Base-by-base conservation (phyloP, 2,888 invertebrate species). In the Polydrusus pterygomalis region DNA sequence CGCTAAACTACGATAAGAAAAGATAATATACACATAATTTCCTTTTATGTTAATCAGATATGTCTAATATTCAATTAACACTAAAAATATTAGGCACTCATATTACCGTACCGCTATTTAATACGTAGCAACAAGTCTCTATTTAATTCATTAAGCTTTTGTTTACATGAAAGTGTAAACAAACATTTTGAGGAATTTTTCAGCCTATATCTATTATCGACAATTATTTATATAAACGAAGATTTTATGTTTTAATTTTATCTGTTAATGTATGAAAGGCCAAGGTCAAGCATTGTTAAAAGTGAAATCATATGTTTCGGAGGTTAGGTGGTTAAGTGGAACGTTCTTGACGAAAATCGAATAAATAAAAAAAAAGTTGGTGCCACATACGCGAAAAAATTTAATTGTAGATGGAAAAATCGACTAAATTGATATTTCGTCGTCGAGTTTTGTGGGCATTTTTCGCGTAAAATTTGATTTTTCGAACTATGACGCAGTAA, bases 191-290 rank as follows among this genome's bases (percentile, higher is more conserved):
- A 70, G 74, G 60, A 74, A 58, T 70, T 70, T 58, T 70, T 20
- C 64, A 74, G 62, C 74, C 75, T 75, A 75, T 74, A 70, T 75
- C 75, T 75, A 75, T 62, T 75, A 75, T 75, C 75, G 75, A 75
- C 75, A 75, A 65, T 74, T 68, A 63, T 74, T 74, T 74, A 70
- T 74, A 64, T 17, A 74, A 43, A 43, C 56, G 54, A 64, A 69
- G 30, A 20, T 70, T 74, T 69, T 70, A 64, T 56, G 56, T 73
- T 49, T 51, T 51, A 18, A 60, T 45, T 64, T 51, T 74, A 70
- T 70, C 69, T 47, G 64, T 56, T 70, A 49, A 70, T 40, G 45
- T 58, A 70, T 65, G 15, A 64, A 65, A 75, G 75, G 75, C 75
- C 75, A 75, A 75, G 75, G 72, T 71, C 71, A 20, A n/a, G 47